Base-by-base conservation (phyloP, 1,140 invertebrate species). In the Drosophila nebulosa region DNA sequence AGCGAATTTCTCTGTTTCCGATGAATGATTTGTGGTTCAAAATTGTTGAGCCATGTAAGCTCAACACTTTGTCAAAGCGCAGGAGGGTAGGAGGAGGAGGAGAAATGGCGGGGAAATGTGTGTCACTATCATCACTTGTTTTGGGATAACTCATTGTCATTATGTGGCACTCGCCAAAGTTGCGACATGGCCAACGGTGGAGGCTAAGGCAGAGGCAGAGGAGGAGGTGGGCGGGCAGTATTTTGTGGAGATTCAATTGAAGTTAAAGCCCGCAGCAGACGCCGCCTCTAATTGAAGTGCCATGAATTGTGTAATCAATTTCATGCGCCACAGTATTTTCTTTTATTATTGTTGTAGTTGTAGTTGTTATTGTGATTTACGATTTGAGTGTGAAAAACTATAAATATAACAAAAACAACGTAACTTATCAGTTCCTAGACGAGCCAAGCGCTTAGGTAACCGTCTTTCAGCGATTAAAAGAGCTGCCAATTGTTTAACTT, bases 281-380 rank as follows among this genome's bases (percentile, higher is more conserved):
- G n/a, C 73, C 59, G 57, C 51, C 69, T 69, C 65, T 74, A 78
- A 78, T 83, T 81, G 74, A 74, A 83, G 59, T 67, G 35, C 51
- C 35, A 27, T 32, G 35, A 57, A 72, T 78, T 83, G 71, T 83
- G 67, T 68, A 86, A 86, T 71, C 81, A 74, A 60, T 66, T 72
- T 61, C 32, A 26, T 61, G 64, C 62, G 26, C 62, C 52, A 10
- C 9, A 12, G 50, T 26, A 16, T 42, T 16, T 35, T 21, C 24
- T 36, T 36, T 16, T 46, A 9, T 60, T 42, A 9, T 60, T 27
- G 0, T 51, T 10, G 30, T 12, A 21, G 16, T 46, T 46, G 12
- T 46, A 9, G 39, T 9, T 62, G 36, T 73, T 66, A 35, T 56
- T 74, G 69, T 67, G 55, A 59, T 74, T 74, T 67, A 39, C 56